Conservation (phyloP, 2,113 vertebrate genomes). For the Sula dactylatra region DNA sequence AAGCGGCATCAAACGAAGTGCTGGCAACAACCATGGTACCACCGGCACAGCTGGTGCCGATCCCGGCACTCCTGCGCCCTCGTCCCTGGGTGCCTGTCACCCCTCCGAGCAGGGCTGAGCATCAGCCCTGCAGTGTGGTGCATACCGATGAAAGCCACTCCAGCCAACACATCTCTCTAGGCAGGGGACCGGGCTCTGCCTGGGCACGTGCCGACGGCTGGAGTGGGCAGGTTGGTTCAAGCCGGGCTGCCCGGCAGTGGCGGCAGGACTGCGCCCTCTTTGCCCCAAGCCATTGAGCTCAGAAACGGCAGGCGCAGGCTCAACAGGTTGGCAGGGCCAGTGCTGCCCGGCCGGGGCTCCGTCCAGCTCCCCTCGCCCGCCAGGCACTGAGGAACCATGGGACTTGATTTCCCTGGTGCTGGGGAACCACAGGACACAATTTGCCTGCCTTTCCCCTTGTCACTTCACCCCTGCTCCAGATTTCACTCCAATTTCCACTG, state of each 20-base stretch:
- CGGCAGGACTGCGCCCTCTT: not conserved
- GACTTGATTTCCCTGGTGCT: not conserved
- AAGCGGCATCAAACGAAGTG: not conserved
- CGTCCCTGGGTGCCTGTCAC: rapidly evolving
- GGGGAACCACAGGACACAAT: not conserved
- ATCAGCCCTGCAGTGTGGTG: rapidly evolving
- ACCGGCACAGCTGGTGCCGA: rapidly evolving
- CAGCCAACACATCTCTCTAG: rapidly evolving
- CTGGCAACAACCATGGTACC: not conserved
- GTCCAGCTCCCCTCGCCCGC: not conserved
- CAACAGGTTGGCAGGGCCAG: not conserved
- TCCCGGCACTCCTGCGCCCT: not conserved
- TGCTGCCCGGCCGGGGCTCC: not conserved
- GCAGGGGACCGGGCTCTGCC: not conserved
- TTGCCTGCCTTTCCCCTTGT: rapidly evolving
- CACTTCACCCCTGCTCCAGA: not conserved
- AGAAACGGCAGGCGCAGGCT: not conserved
- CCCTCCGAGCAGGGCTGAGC: not conserved
- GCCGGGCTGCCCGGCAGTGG: not conserved
- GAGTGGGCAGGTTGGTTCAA: not conserved
- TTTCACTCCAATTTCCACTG: not conserved
- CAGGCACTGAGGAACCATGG: not conserved
- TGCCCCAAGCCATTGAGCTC: rapidly evolving
- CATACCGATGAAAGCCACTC: not conserved
- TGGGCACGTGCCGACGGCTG: rapidly evolving